Evolutionary conservation across 1,140 invertebrate genomes (phyloP).

Genomic region (Drosophila leontia): DNA sequence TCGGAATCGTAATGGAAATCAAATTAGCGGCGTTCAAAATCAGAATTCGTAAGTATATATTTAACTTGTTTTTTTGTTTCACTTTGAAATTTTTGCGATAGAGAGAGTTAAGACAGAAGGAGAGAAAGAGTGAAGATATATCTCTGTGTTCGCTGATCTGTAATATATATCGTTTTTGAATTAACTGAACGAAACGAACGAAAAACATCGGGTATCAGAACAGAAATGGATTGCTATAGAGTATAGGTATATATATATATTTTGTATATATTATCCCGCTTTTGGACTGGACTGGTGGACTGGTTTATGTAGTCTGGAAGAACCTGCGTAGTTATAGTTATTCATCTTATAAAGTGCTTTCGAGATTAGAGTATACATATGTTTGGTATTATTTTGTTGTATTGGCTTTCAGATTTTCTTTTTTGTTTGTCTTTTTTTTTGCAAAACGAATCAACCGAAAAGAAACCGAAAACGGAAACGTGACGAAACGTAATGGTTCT

Average conservation of each 20-base stretch:
- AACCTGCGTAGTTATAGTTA: conserved; percentile 74
- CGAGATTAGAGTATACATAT: conserved; percentile 52
- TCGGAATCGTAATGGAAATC: conserved; percentile 64
- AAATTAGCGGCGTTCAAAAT: conserved; percentile 77
- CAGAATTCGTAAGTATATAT: conserved; percentile 51
- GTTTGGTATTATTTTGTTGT: conserved; percentile 56
- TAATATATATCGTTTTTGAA: conserved; percentile 46
- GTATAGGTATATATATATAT: conserved; percentile 38
- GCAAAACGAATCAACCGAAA: conserved; percentile 48
- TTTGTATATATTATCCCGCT: conserved; percentile 66
- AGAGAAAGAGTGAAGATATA: conserved; percentile 71
- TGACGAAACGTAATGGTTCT: conserved; percentile 50
- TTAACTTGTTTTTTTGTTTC: conserved; percentile 55
- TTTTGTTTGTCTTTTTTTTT: conserved; percentile 29
- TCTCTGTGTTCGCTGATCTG: conserved; percentile 68
- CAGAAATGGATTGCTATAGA: conserved; percentile 40
- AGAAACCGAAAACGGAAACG: conserved; percentile 36
- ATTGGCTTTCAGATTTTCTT: conserved; percentile 46
- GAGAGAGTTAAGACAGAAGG: conserved; percentile 68
- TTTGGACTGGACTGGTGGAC: conserved; percentile 64
- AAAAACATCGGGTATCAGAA: conserved; percentile 20
- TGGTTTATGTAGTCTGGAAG: conserved; percentile 70
- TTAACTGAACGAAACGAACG: conserved; percentile 17
- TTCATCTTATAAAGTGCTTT: conserved; percentile 70
- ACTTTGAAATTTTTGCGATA: conserved; percentile 70